phyloP scores from a whole-genome alignment of 2,888 invertebrate genomes.

The Buathra laborator region DNA sequence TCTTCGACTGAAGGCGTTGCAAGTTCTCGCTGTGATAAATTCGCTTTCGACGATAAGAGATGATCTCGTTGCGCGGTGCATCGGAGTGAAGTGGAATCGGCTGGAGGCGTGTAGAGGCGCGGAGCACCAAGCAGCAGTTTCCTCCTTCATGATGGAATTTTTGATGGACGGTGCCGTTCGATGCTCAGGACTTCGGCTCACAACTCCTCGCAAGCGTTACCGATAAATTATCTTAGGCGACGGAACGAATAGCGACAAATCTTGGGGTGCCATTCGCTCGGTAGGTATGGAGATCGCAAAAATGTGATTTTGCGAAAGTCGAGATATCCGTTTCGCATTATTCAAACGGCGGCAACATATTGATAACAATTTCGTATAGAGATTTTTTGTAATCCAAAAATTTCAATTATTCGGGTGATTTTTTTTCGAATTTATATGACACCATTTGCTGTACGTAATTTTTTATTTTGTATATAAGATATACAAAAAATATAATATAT shows the following conservation, averaged over 20 bases:
- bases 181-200: slow-evolving; percentile 6
- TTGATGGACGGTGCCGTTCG: background rate
- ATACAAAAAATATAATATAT: too few species aligned
- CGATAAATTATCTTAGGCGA: slow-evolving; percentile 16
- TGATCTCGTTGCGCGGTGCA: slow-evolving; percentile 31
- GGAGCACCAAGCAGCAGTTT: background rate
- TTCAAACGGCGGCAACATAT: background rate
- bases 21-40: slow-evolving; percentile 58
- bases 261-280: slow-evolving; percentile 2
- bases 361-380: background rate
- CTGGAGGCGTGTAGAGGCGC: background rate
- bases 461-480: too few species aligned
- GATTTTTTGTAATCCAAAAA: background rate
- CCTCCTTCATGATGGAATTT: slow-evolving; percentile 21
- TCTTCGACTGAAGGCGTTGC: slow-evolving; percentile 25
- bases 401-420: background rate
- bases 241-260: slow-evolving; percentile 25
- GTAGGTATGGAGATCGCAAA: background rate
- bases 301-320: background rate
- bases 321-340: background rate
- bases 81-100: slow-evolving; percentile 12
- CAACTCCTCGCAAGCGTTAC: background rate
- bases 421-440: too few species aligned
- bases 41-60: slow-evolving; percentile 47
- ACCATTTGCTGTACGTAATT: too few species aligned